Conservation (phyloP, 2,113 vertebrate genomes). For the Opisthocomus hoazin region DNA sequence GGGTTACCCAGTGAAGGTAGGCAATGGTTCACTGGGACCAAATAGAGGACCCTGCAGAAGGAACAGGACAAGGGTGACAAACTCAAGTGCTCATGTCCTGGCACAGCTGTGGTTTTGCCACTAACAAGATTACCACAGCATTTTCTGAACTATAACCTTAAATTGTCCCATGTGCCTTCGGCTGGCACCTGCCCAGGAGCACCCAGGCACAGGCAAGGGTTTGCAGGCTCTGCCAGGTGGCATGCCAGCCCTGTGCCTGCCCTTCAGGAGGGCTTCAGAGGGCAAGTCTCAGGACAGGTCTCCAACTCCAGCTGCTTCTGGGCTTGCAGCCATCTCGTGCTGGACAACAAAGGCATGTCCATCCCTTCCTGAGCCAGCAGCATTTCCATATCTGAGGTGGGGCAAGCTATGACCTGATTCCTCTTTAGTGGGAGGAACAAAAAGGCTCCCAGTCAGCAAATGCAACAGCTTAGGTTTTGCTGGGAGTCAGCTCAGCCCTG, state of each 20-base stretch:
- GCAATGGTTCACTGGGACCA: neutral
- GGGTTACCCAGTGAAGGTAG: neutral
- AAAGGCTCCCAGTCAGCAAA: neutral
- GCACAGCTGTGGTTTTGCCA: rapidly evolving
- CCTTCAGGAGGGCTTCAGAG: neutral
- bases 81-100: neutral
- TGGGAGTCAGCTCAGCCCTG: neutral
- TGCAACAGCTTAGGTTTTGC: neutral
- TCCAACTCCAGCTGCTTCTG: neutral
- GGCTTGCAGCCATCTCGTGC: rapidly evolving
- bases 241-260: neutral
- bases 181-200: neutral
- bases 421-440: neutral
- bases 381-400: rapidly evolving
- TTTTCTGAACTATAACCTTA: neutral
- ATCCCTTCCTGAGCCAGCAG: neutral
- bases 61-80: neutral
- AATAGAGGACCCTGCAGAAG: neutral
- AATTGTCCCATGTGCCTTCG: rapidly evolving
- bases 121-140: rapidly evolving
- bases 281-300: neutral
- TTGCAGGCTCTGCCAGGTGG: rapidly evolving
- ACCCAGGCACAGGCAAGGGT: neutral
- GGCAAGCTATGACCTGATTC: neutral
- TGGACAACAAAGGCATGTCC: neutral